Percentiles rank a stretch among this genome's conserved stretches.
These are phyloP conservation scores for Lithophane ornitopus DNA, from an alignment of 2,888 invertebrate genomes.

Conservation along the genomic window DNA sequence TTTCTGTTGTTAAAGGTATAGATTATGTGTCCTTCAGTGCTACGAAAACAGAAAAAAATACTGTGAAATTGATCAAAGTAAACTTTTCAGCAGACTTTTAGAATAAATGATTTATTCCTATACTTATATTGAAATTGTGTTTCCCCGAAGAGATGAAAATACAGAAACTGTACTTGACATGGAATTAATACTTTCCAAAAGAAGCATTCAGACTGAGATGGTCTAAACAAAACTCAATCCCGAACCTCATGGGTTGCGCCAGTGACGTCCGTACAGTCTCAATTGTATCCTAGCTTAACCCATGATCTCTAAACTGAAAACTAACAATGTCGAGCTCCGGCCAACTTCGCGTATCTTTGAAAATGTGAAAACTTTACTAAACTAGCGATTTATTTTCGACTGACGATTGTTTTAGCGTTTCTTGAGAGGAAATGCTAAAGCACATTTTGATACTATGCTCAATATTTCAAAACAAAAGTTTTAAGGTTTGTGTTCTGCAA, in stretches of 20 bases:
- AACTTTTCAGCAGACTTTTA: background rate
- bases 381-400: conserved; percentile 67
- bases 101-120: background rate
- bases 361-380: conserved; percentile 73
- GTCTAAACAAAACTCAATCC: conserved; percentile 12
- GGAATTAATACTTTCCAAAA: background rate
- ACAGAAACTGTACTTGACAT: background rate
- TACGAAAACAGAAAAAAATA: background rate
- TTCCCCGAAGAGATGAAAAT: background rate
- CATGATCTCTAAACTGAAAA: conserved; percentile 71
- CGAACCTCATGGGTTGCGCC: conserved; percentile 52
- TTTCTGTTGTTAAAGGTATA: conserved; percentile 4
- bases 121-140: background rate
- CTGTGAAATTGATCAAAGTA: conserved; percentile 9
- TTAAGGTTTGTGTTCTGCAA: background rate
- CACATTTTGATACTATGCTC: conserved; percentile 23
- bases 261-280: conserved; percentile 53
- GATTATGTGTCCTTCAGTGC: background rate
- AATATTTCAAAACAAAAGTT: conserved; percentile 7
- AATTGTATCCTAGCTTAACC: conserved; percentile 67
- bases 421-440: conserved; percentile 33
- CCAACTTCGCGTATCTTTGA: conserved; percentile 65
- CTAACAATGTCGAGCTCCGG: conserved; percentile 69
- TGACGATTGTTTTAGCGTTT: conserved; percentile 65
- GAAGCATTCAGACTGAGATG: background rate